Evolutionary conservation across 2,797 vertebrate genomes (phyloP).

Genomic region (Chaetodon trifasciatus): DNA sequence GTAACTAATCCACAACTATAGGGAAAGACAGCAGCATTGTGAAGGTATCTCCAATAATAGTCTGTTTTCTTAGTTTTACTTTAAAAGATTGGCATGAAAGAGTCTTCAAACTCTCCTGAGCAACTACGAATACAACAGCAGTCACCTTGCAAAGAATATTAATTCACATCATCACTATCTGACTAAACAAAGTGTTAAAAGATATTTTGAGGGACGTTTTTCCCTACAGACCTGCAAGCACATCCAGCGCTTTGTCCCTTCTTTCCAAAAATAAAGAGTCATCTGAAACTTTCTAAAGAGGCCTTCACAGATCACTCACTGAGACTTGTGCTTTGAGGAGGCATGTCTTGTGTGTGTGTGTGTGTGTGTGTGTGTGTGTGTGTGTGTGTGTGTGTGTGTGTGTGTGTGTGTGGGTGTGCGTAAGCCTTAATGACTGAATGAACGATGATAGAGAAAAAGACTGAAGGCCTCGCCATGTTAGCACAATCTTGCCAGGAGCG

Average conservation of each 20-base stretch:
- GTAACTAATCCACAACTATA: slow-evolving; percentile 72
- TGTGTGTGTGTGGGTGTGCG: slow-evolving; percentile 4
- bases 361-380: background rate
- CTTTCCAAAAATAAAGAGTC: slow-evolving; percentile 61
- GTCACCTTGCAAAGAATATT: slow-evolving; percentile 37
- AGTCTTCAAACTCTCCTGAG: slow-evolving; percentile 35
- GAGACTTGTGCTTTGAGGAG: slow-evolving; percentile 33
- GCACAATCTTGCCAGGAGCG: slow-evolving; percentile 48
- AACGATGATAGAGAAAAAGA: slow-evolving; percentile 36
- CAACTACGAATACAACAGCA: slow-evolving; percentile 23
- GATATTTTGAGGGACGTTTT: slow-evolving; percentile 53
- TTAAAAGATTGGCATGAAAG: slow-evolving; percentile 39
- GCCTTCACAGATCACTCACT: slow-evolving; percentile 37
- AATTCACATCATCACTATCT: slow-evolving; percentile 35
- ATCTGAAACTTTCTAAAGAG: slow-evolving; percentile 35
- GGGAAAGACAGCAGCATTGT: slow-evolving; percentile 42
- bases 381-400: slow-evolving; percentile 1
- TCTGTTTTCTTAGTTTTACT: slow-evolving; percentile 27
- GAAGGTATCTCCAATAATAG: slow-evolving; percentile 56
- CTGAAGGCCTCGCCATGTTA: slow-evolving; percentile 37
- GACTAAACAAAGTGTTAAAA: slow-evolving; percentile 37
- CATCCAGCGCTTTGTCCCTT: slow-evolving; percentile 25
- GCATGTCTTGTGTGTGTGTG: slow-evolving; percentile 17
- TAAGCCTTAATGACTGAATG: slow-evolving; percentile 17
- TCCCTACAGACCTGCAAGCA: slow-evolving; percentile 48